phyloP scores from a whole-genome alignment of 1,140 invertebrate species.

The Zelostemma sp. region DNA sequence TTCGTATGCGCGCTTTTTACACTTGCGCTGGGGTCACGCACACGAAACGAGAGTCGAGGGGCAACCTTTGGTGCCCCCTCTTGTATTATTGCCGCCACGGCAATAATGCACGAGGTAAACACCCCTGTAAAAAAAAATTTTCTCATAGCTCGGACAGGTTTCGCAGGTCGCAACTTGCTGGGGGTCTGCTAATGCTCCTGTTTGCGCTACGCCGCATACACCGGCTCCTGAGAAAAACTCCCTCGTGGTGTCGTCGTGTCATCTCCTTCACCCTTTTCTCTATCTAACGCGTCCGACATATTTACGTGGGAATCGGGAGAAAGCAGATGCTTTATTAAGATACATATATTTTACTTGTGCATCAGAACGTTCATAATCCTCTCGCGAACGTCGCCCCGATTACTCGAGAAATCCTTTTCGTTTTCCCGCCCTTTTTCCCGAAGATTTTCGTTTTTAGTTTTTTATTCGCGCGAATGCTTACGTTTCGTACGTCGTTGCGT shows the following conservation, averaged over 20 bases:
- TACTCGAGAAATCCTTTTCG: no score
- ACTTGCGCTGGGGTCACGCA: background rate
- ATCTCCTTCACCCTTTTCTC: conserved; percentile 36
- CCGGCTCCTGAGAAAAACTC: conserved; percentile 65
- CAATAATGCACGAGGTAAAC: no score
- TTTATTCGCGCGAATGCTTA: no score
- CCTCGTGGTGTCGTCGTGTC: conserved; percentile 46
- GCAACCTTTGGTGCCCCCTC: conserved; percentile 33
- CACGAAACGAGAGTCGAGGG: conserved; percentile 14
- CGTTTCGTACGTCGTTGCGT: no score
- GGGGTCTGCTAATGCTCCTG: conserved; percentile 63
- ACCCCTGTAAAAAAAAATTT: conserved; percentile 66
- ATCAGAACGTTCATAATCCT: conserved; percentile 59
- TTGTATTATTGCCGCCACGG: conserved; percentile 62
- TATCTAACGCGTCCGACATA: conserved; percentile 55
- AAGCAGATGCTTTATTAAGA: conserved; percentile 58
- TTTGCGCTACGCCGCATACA: conserved; percentile 51
- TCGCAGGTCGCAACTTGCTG: conserved; percentile 55
- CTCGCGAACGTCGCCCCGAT: conserved; percentile 27
- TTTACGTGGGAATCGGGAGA: conserved; percentile 68
- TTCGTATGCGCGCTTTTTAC: background rate
- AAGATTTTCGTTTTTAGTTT: background rate
- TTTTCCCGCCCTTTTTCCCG: conserved; percentile 23
- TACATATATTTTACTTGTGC: conserved; percentile 59
- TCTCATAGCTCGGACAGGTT: conserved; percentile 62